Evolutionary conservation across 2,797 vertebrate genomes (phyloP), one percentile per base, ranked within the genome.

Genomic region (Heteromormyrus szaboi): DNA sequence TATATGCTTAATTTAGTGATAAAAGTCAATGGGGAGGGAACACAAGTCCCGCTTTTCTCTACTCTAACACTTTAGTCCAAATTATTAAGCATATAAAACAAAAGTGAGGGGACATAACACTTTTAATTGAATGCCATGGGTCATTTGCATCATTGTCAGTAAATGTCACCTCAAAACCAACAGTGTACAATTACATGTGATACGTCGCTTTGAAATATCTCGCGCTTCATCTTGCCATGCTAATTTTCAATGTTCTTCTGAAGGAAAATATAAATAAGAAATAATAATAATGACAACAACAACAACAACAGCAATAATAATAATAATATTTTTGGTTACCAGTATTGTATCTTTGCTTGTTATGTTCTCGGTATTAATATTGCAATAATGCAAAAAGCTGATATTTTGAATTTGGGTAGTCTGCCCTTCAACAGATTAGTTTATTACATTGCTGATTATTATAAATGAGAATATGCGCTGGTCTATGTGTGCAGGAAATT

Each of bases 1-100:
- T 95, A 95, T 94, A 96, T 96, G 96, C 97, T 95, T 97, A 95
- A 96, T 97, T 97, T 96, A 94, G 93, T 94, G 95, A 96, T 96
- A 95, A 95, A 96, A 96, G 95, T 96, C 95, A 93, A 90, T 91
- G 95, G 95, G 93, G 54, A 88, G 92, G 92, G 92, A 86, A 91
- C 90, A 93, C 88, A 90, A 89, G 90, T 85, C 89, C 86, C 89
- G 92, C 90, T 92, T 93, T 92, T 90, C 92, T 94, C 93, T 92
- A 85, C 88, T 56, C 44, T 93, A 93, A 94, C 94, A 95, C 94
- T 94, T 91, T 91, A 93, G 87, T 89, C 44, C 87, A 92, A 93
- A 92, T 93, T 87, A 93, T 93, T 93, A 93, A 93, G 93, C 88
- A 88, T 83, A 90, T 88, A 90, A 93, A 94, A 92, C 89, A 92